Conservation (phyloP, 2,113 vertebrate genomes). For the Geothlypis trichas region DNA sequence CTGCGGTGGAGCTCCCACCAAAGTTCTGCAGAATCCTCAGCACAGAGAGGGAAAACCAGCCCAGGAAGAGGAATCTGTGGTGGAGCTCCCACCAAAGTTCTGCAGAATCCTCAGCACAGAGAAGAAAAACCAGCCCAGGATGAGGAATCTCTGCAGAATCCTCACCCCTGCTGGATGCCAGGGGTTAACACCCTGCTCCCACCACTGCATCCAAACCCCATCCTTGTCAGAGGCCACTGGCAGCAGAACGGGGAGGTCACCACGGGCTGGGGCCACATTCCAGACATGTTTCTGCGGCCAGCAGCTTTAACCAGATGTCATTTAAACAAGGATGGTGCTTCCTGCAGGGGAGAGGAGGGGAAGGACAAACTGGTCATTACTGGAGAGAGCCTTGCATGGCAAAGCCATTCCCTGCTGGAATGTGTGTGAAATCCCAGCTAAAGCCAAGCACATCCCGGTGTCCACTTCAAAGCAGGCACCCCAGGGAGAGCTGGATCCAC, state of each 20-base stretch:
- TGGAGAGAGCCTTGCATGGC: not conserved
- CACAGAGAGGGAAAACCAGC: no score
- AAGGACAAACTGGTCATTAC: not conserved
- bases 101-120: not conserved
- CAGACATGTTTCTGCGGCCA: constrained; percentile 21
- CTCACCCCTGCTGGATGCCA: not conserved
- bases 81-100: not conserved
- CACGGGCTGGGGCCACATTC: constrained; percentile 40
- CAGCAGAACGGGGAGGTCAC: constrained; percentile 5
- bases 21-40: no score
- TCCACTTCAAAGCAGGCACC: not conserved
- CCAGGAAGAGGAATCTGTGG: not conserved
- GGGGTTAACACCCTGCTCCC: not conserved
- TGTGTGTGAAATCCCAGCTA: constrained; percentile 5
- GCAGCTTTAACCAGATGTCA: constrained; percentile 19
- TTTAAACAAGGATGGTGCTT: not conserved
- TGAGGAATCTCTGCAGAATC: not conserved
- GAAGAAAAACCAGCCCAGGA: not conserved
- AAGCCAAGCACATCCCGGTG: not conserved
- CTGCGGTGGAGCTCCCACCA: not conserved
- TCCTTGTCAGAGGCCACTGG: not conserved
- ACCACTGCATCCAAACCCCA: not conserved
- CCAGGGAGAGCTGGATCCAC: not conserved
- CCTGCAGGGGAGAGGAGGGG: not conserved
- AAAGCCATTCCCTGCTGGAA: constrained; percentile 9